These are phyloP conservation scores for Pollenia angustigena DNA, from an alignment of 2,888 invertebrate species.

Conservation along the genomic window DNA sequence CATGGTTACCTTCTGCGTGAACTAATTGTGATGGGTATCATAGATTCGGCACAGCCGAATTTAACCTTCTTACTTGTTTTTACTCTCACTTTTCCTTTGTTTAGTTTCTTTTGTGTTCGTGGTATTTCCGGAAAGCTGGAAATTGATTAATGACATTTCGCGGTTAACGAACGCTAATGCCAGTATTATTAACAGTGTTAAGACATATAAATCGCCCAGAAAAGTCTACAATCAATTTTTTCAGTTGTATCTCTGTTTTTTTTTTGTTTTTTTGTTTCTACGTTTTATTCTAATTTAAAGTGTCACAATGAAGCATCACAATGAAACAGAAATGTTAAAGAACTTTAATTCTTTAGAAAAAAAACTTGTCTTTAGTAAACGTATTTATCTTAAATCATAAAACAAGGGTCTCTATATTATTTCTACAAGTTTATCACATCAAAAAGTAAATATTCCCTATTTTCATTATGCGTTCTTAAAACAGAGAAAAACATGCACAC, in stretches of 20 bases:
- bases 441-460: conserved; percentile 19
- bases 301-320: not conserved
- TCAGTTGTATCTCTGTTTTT: not conserved
- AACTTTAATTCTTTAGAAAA: conserved; percentile 10
- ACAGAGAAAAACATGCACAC: not conserved
- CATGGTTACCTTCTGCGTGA: too few relatives aligned
- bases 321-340: conserved; percentile 2
- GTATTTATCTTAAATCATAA: conserved; percentile 55
- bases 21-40: too few relatives aligned
- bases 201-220: conserved; percentile 19
- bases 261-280: not conserved
- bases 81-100: not conserved
- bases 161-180: conserved; percentile 43
- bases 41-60: too few relatives aligned
- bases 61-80: not conserved
- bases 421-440: conserved; percentile 15
- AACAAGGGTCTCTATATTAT: conserved; percentile 45
- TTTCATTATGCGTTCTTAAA: conserved; percentile 11
- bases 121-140: conserved; percentile 33
- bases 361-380: conserved; percentile 27
- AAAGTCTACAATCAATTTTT: conserved; percentile 6
- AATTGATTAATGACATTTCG: conserved; percentile 63
- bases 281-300: not conserved
- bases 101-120: not conserved
- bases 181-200: conserved; percentile 33